phyloP scores from a whole-genome alignment of 2,113 vertebrate genomes.

The Hemicordylus capensis region DNA sequence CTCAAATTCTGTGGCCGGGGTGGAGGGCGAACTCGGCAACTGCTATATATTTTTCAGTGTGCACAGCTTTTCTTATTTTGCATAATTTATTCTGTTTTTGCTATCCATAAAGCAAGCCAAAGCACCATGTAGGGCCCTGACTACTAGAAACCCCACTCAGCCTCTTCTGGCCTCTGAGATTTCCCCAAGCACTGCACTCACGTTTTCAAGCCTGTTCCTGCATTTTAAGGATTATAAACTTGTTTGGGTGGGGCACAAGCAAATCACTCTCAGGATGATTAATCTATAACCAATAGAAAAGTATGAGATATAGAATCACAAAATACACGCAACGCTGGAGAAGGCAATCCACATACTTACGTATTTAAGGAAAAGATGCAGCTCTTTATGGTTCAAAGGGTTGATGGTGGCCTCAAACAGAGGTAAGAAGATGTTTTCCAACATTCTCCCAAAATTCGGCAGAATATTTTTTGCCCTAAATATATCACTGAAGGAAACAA shows the following conservation, averaged over 20 bases:
- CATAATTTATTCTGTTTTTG: not conserved
- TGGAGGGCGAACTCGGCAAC: not conserved
- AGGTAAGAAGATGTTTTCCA: conserved; percentile 96
- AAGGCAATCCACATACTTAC: conserved; percentile 77
- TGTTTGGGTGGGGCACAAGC: not conserved
- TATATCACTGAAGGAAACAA: conserved; percentile 87
- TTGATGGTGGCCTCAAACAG: conserved; percentile 95
- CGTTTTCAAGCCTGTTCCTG: not conserved
- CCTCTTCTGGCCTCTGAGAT: not conserved
- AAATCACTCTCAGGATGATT: not conserved
- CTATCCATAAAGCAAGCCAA: not conserved
- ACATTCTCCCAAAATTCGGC: conserved; percentile 90
- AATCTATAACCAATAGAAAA: not conserved
- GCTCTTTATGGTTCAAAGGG: conserved; percentile 88
- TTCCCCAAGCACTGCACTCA: not conserved
- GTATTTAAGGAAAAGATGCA: conserved; percentile 94
- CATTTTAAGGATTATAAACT: not conserved
- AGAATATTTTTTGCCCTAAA: conserved; percentile 91
- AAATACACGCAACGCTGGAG: not conserved
- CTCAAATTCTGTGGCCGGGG: not conserved
- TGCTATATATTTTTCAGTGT: not conserved
- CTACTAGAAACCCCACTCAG: not conserved
- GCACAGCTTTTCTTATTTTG: not conserved
- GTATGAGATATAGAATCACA: not conserved
- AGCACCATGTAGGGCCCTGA: not conserved